Base-by-base conservation (phyloP, 2,888 invertebrate species). In the Lasioglossum malachurum region DNA sequence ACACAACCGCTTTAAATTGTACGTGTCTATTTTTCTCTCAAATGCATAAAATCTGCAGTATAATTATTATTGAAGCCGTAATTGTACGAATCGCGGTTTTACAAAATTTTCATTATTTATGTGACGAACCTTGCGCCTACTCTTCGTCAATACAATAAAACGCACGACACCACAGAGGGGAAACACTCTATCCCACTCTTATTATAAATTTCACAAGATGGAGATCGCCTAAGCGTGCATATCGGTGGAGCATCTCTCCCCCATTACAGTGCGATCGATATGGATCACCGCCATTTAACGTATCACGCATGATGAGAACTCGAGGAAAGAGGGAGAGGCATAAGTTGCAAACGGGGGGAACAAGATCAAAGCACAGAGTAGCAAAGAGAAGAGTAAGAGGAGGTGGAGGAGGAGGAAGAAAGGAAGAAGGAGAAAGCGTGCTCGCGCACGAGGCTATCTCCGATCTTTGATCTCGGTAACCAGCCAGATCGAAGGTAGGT, bases 391-490 rank as follows among this genome's bases (percentile, higher is more conserved):
- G 46, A 16, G n/a, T 46, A 69, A n/a, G 64, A 78, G 73, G 72
- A 31, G 71, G 49, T 44, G 41, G 46, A 75, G 44, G 60, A 46
- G 14, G 53, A 31, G 64, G 16, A 64, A 64, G 64, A 67, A 44
- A 57, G 35, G 46, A 69, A 76, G 35, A 41, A 67, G 80, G 76
- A 86, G 69, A 84, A 74, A 82, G 86, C 78, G 78, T 83, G 89
- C 83, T 86, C 89, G 84, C 82, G 85, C 90, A 78, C 86, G 85
- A 88, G 84, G 79, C 84, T 93, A 94, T 94, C 93, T 92, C 73
- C 86, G 89, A 92, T 92, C 93, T 92, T 86, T 83, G 91, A 92
- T 93, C 93, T 88, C 75, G 84, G 78, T 84, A 84, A 87, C 78
- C 84, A 78, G 87, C 81, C 73, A 64, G 83, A 90, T 89, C 88